phyloP scores from a whole-genome alignment of 2,888 invertebrate species.

The Eristalinus aeneus region DNA sequence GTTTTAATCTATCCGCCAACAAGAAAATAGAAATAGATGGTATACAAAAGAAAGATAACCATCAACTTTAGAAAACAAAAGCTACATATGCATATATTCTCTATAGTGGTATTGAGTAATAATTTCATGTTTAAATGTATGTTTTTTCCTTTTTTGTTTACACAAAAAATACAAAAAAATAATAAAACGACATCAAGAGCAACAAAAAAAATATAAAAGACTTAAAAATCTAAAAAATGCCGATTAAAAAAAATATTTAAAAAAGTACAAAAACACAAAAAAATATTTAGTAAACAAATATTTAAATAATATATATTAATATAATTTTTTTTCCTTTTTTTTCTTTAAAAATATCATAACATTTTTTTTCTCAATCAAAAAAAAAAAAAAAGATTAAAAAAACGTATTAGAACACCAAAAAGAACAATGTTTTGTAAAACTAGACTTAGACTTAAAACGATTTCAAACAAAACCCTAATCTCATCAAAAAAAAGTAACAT shows the following conservation, averaged over 20 bases:
- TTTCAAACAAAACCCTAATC: constrained; percentile 56
- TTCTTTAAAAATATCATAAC: constrained; percentile 23
- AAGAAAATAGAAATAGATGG: constrained; percentile 15
- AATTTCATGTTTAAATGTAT: constrained; percentile 66
- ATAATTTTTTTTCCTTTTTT: constrained; percentile 28
- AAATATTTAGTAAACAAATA: constrained; percentile 44
- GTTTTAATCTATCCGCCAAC: constrained; percentile 58
- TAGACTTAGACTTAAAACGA: constrained; percentile 61
- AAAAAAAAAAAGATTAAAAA: constrained; percentile 34
- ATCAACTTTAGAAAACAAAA: constrained; percentile 57
- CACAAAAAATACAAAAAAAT: constrained; percentile 41
- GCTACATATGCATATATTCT: constrained; percentile 63
- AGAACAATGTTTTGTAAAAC: constrained; percentile 51
- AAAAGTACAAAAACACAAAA: constrained; percentile 69
- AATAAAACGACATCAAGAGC: constrained; percentile 25
- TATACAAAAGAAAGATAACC: constrained; percentile 33
- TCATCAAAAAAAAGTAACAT: constrained; percentile 25
- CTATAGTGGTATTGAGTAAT: constrained; percentile 64
- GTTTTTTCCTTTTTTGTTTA: constrained; percentile 66
- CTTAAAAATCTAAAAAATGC: constrained; percentile 57
- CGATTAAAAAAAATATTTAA: constrained; percentile 63
- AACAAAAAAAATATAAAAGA: constrained; percentile 62
- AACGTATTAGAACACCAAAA: constrained; percentile 52
- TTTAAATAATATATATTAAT: constrained; percentile 63
- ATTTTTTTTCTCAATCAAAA: constrained; percentile 12